Conservation (phyloP, 2,113 vertebrate species). For the Camelus dromedarius region DNA sequence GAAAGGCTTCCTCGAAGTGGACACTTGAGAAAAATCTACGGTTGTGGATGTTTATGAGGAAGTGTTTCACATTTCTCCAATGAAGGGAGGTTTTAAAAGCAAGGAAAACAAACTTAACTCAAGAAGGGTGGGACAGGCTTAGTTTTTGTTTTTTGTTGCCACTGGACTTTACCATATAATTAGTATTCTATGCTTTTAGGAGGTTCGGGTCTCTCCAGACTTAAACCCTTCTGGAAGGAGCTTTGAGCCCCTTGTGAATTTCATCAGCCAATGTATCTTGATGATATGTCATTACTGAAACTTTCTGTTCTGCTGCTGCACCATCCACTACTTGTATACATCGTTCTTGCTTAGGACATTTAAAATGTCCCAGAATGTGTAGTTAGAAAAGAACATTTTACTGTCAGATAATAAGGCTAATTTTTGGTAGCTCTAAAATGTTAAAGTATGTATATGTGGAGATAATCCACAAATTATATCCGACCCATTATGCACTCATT, state of each 20-base stretch:
- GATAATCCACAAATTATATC: conserved; percentile 33
- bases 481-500: conserved; percentile 26
- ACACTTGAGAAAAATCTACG: not conserved
- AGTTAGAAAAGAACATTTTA: conserved; percentile 6
- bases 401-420: not conserved
- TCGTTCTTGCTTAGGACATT: not conserved
- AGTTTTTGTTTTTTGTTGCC: not conserved
- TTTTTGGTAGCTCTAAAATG: conserved; percentile 59
- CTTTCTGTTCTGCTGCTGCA: not conserved
- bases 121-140: not conserved
- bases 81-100: not conserved
- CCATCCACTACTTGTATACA: not conserved
- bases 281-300: not conserved
- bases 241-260: not conserved
- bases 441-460: conserved; percentile 9
- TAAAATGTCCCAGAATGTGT: not conserved
- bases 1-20: not conserved
- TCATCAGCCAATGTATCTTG: not conserved
- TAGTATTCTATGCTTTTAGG: not conserved
- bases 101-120: not conserved
- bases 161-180: not conserved
- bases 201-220: not conserved
- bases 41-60: not conserved
- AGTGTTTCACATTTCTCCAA: not conserved
- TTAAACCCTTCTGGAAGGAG: not conserved